Percentiles rank a stretch among this genome's conserved stretches.
phyloP scores from a whole-genome alignment of 2,113 vertebrate species.

The Hyla sarda region DNA sequence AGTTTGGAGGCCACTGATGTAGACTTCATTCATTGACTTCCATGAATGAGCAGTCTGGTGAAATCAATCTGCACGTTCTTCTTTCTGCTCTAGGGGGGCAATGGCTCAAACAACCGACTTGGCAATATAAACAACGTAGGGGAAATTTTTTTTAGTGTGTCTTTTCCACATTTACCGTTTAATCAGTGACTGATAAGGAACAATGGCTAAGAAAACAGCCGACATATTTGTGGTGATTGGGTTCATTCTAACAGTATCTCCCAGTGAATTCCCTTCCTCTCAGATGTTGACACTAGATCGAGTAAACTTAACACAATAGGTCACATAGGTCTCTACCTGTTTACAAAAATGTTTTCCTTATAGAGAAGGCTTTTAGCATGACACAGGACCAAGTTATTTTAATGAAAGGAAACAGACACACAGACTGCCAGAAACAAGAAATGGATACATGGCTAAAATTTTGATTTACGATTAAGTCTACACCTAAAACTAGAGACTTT shows the following conservation, averaged over 20 bases:
- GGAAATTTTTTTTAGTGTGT: slow-evolving; percentile 47
- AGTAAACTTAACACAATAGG: slow-evolving; percentile 61
- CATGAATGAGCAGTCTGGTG: neutral
- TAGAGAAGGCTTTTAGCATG: slow-evolving; percentile 45
- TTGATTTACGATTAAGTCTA: neutral
- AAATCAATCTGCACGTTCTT: neutral
- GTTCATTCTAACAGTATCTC: slow-evolving; percentile 53
- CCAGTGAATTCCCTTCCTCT: slow-evolving; percentile 54
- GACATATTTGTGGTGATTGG: slow-evolving; percentile 56
- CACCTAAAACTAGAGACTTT: neutral
- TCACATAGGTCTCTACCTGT: slow-evolving; percentile 60
- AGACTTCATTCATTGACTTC: neutral
- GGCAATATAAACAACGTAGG: slow-evolving; percentile 33
- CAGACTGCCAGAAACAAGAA: slow-evolving; percentile 5
- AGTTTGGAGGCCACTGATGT: too few relatives aligned
- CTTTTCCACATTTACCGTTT: slow-evolving; percentile 53
- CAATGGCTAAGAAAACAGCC: slow-evolving; percentile 58
- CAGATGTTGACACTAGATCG: slow-evolving; percentile 55
- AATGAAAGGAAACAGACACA: slow-evolving; percentile 56
- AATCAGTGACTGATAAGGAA: slow-evolving; percentile 59
- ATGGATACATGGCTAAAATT: neutral
- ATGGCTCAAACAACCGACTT: neutral
- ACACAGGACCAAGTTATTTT: slow-evolving; percentile 55
- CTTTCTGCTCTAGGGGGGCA: slow-evolving; percentile 6
- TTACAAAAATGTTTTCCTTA: slow-evolving; percentile 60